phyloP scores from a whole-genome alignment of 2,113 vertebrate genomes.

The Chamaetylas fuelleborni region DNA sequence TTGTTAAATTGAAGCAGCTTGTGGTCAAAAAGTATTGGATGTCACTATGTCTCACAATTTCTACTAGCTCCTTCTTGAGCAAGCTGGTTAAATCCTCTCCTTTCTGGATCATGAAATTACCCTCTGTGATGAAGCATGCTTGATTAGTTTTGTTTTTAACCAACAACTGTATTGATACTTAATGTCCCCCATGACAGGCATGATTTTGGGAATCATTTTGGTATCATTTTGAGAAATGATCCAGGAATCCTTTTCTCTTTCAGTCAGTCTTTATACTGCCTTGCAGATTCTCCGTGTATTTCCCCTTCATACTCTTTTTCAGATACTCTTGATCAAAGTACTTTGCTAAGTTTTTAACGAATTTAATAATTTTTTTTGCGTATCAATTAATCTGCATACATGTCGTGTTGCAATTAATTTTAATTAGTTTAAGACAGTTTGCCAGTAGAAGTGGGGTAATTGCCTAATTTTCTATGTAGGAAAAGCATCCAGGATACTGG shows the following conservation, averaged over 20 bases:
- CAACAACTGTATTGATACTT: neutral
- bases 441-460: neutral
- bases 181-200: neutral
- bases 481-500: neutral
- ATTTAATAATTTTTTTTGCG: neutral
- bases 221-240: neutral
- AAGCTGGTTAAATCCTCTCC: neutral
- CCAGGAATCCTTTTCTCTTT: neutral
- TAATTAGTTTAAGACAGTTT: neutral
- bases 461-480: neutral
- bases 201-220: neutral
- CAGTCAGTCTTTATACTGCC: neutral
- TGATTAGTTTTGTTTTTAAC: neutral
- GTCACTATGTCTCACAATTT: neutral
- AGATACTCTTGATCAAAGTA: neutral
- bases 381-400: neutral
- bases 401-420: neutral
- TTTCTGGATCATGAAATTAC: slow-evolving; percentile 16
- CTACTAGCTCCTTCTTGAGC: neutral
- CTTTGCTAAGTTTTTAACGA: neutral
- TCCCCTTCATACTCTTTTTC: neutral
- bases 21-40: neutral
- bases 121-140: neutral
- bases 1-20: neutral
- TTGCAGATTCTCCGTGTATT: neutral